phyloP scores from a whole-genome alignment of 1,140 invertebrate species.

The Brachionus plicatilis region DNA sequence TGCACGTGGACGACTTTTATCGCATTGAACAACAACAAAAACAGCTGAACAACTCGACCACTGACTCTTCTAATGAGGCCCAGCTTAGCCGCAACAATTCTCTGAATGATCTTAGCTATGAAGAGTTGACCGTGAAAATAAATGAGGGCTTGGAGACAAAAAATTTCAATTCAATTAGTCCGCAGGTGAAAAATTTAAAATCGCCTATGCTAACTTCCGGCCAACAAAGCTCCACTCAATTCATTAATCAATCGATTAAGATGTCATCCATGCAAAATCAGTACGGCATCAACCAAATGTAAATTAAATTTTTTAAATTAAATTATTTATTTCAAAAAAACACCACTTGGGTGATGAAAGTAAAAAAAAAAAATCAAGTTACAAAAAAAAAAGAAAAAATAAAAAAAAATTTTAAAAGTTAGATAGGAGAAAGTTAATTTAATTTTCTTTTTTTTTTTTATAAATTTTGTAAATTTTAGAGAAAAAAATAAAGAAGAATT shows the following conservation, averaged over 20 bases:
- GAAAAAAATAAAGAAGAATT: too few species aligned
- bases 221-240: neutral
- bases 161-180: neutral
- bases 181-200: neutral
- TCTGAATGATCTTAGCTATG: neutral
- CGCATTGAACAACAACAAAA: slow-evolving; percentile 30
- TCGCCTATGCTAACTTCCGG: neutral
- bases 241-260: neutral
- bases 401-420: neutral
- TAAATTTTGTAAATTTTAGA: too few species aligned
- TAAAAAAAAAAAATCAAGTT: too few species aligned
- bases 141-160: neutral
- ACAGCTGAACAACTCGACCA: neutral
- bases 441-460: too few species aligned
- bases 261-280: neutral
- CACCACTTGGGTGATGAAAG: too few species aligned
- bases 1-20: slow-evolving; percentile 41
- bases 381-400: neutral
- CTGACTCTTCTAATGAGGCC: neutral
- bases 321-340: too few species aligned
- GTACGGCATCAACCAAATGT: neutral
- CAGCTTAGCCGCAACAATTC: neutral
- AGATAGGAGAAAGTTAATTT: too few species aligned
- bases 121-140: neutral
- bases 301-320: neutral